Conservation (phyloP, 2,113 vertebrate species). For the Vulpes ferrilata region DNA sequence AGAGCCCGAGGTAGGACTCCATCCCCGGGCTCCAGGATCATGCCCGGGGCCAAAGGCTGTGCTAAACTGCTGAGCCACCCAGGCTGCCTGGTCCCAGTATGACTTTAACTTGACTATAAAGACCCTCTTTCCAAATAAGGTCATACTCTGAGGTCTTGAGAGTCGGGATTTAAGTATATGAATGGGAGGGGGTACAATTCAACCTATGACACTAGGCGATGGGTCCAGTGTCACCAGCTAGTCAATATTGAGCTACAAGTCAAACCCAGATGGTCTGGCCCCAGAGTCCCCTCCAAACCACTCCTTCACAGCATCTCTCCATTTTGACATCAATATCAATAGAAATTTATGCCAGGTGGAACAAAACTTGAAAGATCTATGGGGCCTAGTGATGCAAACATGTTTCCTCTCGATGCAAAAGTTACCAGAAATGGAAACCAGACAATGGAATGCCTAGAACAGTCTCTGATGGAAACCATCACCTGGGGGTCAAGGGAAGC, state of each 20-base stretch:
- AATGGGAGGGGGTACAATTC: background rate
- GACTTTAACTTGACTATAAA: conserved; percentile 19
- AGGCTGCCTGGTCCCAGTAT: background rate
- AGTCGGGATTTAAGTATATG: background rate
- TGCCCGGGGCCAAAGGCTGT: too few species aligned
- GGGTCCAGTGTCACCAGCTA: background rate
- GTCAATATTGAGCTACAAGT: background rate
- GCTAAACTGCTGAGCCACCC: too few species aligned
- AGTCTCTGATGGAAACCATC: background rate
- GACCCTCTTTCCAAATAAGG: background rate
- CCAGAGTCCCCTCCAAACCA: background rate
- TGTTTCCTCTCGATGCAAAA: background rate
- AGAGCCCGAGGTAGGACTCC: too few species aligned
- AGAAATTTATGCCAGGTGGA: background rate
- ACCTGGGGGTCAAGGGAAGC: background rate
- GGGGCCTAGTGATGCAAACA: background rate
- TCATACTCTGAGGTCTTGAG: background rate
- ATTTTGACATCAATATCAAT: conserved; percentile 6
- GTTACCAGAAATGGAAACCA: background rate
- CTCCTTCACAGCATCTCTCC: background rate
- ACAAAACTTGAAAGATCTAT: background rate
- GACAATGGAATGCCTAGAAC: background rate
- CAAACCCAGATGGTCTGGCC: background rate
- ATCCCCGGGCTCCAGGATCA: too few species aligned
- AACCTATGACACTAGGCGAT: background rate